Percentiles rank a stretch among this genome's conserved stretches.
phyloP scores from a whole-genome alignment of 2,113 vertebrate species.

The Chloroceryle aenea region DNA sequence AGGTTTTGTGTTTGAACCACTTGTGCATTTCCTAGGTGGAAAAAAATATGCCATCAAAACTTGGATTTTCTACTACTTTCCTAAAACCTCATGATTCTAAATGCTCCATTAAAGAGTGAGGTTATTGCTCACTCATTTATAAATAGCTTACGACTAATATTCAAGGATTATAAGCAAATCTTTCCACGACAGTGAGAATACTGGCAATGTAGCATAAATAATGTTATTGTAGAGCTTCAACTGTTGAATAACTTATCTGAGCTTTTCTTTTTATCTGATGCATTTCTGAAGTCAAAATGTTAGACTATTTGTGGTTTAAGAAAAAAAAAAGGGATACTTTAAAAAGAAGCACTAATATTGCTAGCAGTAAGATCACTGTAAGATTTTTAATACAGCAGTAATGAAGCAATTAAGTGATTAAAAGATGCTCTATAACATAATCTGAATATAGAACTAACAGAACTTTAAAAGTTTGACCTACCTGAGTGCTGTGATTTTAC shows the following conservation, averaged over 20 bases:
- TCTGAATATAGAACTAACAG: fast-evolving
- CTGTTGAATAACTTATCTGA: not conserved
- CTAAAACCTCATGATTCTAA: not conserved
- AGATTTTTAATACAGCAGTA: not conserved
- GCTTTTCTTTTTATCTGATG: not conserved
- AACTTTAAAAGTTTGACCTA: constrained; percentile 35
- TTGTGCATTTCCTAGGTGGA: constrained; percentile 84
- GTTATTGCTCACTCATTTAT: not conserved
- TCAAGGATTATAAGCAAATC: not conserved
- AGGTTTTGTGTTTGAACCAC: constrained; percentile 86
- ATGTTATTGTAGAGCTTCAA: not conserved
- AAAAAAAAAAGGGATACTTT: not conserved
- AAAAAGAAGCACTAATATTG: not conserved
- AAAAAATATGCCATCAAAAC: not conserved
- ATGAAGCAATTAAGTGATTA: not conserved
- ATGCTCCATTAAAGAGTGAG: not conserved
- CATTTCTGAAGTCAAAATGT: not conserved
- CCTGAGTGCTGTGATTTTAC: constrained; percentile 91
- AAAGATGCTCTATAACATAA: not conserved
- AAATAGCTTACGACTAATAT: not conserved
- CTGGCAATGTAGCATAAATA: not conserved
- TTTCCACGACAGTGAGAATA: not conserved
- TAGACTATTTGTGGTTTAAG: not conserved
- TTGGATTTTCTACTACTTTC: not conserved
- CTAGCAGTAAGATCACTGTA: not conserved